Percentiles rank a stretch among this genome's conserved stretches.
Conservation (phyloP, 2,113 vertebrate species). For the Clarias gariepinus region DNA sequence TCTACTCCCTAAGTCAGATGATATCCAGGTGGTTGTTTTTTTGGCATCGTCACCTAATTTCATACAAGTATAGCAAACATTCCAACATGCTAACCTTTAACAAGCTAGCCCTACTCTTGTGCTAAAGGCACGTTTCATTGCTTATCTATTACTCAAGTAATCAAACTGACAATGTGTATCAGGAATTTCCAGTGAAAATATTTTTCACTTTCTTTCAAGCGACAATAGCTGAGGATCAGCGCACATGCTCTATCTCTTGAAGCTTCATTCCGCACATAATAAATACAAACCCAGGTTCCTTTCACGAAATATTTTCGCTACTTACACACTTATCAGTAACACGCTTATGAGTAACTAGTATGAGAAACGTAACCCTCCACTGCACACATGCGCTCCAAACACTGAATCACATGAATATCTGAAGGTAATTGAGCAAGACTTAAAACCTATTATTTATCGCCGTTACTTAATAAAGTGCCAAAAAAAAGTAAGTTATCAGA, state of each 20-base stretch:
- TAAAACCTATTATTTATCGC: conserved; percentile 20
- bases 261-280: neutral
- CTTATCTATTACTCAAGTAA: neutral
- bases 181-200: neutral
- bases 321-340: neutral
- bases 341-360: neutral
- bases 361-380: conserved; percentile 3
- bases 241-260: no score
- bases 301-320: neutral
- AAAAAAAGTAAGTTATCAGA: conserved; percentile 50
- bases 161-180: neutral
- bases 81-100: neutral
- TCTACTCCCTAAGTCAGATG: conserved; percentile 15
- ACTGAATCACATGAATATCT: conserved; percentile 6
- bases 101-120: neutral
- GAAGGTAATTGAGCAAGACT: conserved; percentile 13
- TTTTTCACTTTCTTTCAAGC: neutral
- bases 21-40: no score
- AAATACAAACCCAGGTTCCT: neutral
- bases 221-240: neutral
- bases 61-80: no score
- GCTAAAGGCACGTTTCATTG: neutral
- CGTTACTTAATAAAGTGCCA: conserved; percentile 50
- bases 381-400: neutral
- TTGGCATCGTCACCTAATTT: neutral